Evolutionary conservation across 1,140 invertebrate species (phyloP).

Genomic region (Papilio glaucus): DNA sequence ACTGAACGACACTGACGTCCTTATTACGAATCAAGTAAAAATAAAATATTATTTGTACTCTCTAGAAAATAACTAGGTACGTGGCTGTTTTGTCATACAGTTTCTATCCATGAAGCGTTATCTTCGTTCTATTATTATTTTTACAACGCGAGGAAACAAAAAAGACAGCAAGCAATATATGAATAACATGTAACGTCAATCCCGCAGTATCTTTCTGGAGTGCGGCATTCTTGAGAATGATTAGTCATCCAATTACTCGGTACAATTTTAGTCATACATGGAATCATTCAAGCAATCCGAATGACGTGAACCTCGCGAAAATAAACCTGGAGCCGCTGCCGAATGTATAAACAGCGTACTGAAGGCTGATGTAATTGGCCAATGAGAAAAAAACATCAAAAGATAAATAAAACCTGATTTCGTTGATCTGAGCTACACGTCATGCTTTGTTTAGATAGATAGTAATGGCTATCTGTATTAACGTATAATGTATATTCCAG

Average conservation of each 20-base stretch:
- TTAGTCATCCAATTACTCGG: slow-evolving; percentile 61
- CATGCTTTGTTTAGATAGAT: neutral
- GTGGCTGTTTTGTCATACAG: too few relatives aligned
- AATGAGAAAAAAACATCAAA: slow-evolving; percentile 49
- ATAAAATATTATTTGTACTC: too few relatives aligned
- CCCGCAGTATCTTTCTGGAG: slow-evolving; percentile 6
- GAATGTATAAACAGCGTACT: slow-evolving; percentile 58
- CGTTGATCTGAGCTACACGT: neutral
- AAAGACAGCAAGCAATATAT: too few relatives aligned
- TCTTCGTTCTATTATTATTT: too few relatives aligned
- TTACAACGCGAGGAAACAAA: too few relatives aligned
- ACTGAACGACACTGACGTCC: too few relatives aligned
- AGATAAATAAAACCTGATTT: slow-evolving; percentile 31
- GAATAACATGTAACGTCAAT: neutral
- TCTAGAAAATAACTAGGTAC: too few relatives aligned
- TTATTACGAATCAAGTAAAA: too few relatives aligned
- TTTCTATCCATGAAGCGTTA: too few relatives aligned
- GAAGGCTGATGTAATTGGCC: slow-evolving; percentile 51
- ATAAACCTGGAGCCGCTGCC: slow-evolving; percentile 58
- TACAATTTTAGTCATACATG: slow-evolving; percentile 70
- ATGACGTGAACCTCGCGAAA: slow-evolving; percentile 71
- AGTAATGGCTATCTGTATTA: too few relatives aligned
- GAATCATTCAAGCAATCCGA: slow-evolving; percentile 69
- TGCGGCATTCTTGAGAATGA: slow-evolving; percentile 39
- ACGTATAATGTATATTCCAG: too few relatives aligned